Evolutionary conservation across 2,797 vertebrate species (phyloP), one percentile per base, ranked within the genome.

Genomic region (Halcyon chelicuti): DNA sequence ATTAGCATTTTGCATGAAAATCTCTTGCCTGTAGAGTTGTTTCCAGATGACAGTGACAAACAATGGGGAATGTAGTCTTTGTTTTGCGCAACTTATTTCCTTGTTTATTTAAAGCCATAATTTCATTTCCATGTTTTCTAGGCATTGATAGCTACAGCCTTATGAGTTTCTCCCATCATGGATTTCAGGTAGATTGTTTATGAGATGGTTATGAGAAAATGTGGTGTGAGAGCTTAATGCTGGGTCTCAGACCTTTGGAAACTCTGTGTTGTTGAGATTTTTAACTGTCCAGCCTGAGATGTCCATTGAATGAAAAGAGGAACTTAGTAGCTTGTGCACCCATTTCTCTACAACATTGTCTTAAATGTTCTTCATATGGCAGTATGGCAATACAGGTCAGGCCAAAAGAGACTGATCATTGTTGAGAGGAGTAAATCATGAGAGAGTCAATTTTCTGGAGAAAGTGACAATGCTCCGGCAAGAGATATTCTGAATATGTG

Each of bases 1-100:
- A 68, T 95, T 93, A 96, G 10, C 68, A 90, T 92, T 93, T 87
- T 92, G 58, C 57, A 62, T 58, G 17, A 86, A 88, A 90, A 66
- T 92, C 63, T 13, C 39, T 88, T 91, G 44, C 15, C n/a, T 78
- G 82, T 60, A 49, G 47, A 61, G 5, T 40, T 83, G 35, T 15
- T 67, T 76, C 40, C n/a, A 44, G 35, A 61, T 86, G 85, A 80
- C 75, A 62, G 42, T 35, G 46, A 29, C 17, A 84, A 81, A 86
- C 46, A 84, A 40, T 16, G 10, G n/a, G 13, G 25, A 87, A 65
- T 17, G 13, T 23, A 71, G 7, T 35, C 57, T 71, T 84, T 74
- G 54, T 83, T 93, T 87, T 75, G 25, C n/a, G 9, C 4, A 1
- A 60, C 5, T 79, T 80, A 73, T 46, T 86, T 82, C 17, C 58